These are phyloP conservation scores for Sinohyriopsis cumingii DNA, from an alignment of 2,888 invertebrate species.

Conservation along the genomic window DNA sequence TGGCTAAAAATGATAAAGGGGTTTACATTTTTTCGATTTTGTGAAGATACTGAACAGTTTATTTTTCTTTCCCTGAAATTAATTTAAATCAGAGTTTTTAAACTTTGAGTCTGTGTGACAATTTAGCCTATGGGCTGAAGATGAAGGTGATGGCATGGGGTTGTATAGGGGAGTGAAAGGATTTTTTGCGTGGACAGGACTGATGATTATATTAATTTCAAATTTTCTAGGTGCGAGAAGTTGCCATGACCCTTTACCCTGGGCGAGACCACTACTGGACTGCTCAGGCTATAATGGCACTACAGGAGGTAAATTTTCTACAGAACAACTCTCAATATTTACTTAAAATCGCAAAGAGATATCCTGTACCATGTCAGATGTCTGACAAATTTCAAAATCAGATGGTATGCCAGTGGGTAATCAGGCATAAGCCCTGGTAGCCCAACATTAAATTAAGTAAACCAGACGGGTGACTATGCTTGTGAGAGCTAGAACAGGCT, in stretches of 20 bases:
- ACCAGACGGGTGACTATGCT: too few relatives aligned
- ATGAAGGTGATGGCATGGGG: not conserved
- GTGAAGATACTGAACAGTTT: too few relatives aligned
- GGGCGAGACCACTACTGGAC: slow-evolving; percentile 49
- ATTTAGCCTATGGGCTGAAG: not conserved
- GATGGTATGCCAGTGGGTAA: too few relatives aligned
- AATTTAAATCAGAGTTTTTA: too few relatives aligned
- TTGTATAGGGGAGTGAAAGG: not conserved
- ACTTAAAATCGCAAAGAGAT: not conserved
- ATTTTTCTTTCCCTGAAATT: too few relatives aligned
- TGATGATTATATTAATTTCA: not conserved
- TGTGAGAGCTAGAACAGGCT: too few relatives aligned
- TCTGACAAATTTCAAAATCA: too few relatives aligned
- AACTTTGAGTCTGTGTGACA: not conserved
- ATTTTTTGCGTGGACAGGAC: not conserved
- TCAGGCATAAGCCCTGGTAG: too few relatives aligned
- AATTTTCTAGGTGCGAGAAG: slow-evolving; percentile 50
- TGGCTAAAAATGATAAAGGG: too few relatives aligned
- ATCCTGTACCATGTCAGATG: not conserved
- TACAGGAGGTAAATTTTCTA: slow-evolving; percentile 57
- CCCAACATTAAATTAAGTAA: too few relatives aligned
- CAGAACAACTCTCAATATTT: not conserved
- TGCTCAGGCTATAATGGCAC: slow-evolving; percentile 56
- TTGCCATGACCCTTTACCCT: slow-evolving; percentile 35
- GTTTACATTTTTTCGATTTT: too few relatives aligned